Evolutionary conservation across 2,113 vertebrate species (phyloP), one percentile per base, ranked within the genome.

Genomic region (Gobius niger): DNA sequence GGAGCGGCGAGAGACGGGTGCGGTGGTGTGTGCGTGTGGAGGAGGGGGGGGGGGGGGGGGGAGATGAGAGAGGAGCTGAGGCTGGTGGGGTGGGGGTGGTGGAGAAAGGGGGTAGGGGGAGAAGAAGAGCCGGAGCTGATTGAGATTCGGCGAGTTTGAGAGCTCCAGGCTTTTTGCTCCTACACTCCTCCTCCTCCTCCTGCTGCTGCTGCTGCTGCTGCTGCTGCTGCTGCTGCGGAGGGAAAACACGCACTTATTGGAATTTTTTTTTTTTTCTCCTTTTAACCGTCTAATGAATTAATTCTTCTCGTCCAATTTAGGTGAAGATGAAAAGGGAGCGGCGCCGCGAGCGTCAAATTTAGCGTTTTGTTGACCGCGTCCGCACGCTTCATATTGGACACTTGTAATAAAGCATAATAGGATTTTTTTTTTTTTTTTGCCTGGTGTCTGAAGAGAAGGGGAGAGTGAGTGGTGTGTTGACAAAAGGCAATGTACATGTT

Each of bases 301-400:
- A 88, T 89, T 89, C 87, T 86, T 87, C 85, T 86, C 88, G 82
- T 87, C 87, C 88, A 89, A 91, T 89, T 89, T 90, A 88, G 85
- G 74, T 74, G 76, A 81, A 88, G 87, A 88, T 88, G 86, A 88
- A 90, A 88, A 87, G 85, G 82, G 78, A 77, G 82, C 84, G 79
- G 75, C 41, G 79, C 82, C 78, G 77, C 65, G 3, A 82, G 85
- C 78, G 59, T 85, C 79, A 87, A 85, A 88, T 87, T 82, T 81
- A 83, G 85, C 81, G 85, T 86, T 81, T 81, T 88, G 87, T 86
- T 90, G 85, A 90, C 88, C 84, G 16, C 71, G 70, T 67, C 75
- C 13, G 64, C 49, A 64, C 52, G n/a, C 68, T 75, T 83, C 77
- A 82, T 90, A 78, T 83, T 70, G 44, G 76, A 82, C 79, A 76